Evolutionary conservation across 2,797 vertebrate species (phyloP).

Genomic region (Liparis tanakae): DNA sequence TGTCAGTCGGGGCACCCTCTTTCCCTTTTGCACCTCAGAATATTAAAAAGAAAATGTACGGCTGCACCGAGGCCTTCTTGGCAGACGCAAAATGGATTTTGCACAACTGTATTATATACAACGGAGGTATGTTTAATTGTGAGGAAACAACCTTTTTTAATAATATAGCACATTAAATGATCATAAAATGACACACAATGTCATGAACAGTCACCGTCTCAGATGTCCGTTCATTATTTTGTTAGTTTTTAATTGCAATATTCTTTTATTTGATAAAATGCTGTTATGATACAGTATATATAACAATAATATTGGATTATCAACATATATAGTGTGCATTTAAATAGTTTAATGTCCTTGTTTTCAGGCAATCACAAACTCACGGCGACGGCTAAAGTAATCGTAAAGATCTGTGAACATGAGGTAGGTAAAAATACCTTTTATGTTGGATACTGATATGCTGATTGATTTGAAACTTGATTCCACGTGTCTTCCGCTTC

Average conservation of each 20-base stretch:
- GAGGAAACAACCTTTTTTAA: neutral
- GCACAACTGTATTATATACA: conserved; percentile 99
- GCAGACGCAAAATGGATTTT: conserved; percentile 99
- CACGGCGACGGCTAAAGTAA: conserved; percentile 97
- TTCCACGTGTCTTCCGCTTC: neutral
- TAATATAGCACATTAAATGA: neutral
- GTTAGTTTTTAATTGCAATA: neutral
- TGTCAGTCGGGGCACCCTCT: conserved; percentile 9
- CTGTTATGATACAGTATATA: neutral
- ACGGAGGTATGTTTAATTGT: conserved; percentile 88
- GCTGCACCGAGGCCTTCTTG: conserved; percentile 98
- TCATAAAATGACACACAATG: neutral
- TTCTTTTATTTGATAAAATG: neutral
- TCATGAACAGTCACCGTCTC: neutral
- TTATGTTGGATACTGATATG: neutral
- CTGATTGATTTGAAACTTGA: neutral
- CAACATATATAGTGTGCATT: neutral
- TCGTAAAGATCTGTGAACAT: conserved; percentile 99
- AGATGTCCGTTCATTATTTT: neutral
- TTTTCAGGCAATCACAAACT: conserved; percentile 97
- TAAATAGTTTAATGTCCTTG: conserved; percentile 42
- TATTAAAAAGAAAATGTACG: conserved; percentile 99
- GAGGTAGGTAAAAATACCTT: conserved; percentile 84
- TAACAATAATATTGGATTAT: neutral
- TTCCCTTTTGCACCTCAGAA: conserved; percentile 83